Base-by-base conservation (phyloP, 2,797 vertebrate genomes). In the Melanotaenia parkinsoni region DNA sequence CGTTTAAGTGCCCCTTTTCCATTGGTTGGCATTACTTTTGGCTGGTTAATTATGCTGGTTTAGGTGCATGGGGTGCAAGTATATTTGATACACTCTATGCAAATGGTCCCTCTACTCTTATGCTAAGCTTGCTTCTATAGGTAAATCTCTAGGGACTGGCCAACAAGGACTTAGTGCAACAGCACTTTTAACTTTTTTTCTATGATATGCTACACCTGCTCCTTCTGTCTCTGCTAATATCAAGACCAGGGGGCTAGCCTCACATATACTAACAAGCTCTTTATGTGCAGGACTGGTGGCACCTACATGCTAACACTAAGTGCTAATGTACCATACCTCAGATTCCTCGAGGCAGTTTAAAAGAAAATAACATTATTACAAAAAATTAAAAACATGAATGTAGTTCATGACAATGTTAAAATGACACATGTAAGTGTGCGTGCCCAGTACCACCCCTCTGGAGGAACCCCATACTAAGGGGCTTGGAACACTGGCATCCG, bases 31-130 rank as follows among this genome's bases (percentile, higher is more conserved):
- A 88, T 93, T 86, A 89, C 82, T 84, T 95, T 94, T 93, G 94
- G 94, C 94, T 94, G 93, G 93, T 93, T 93, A 83, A 82, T 86
- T 93, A 94, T 92, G 94, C 94, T 94, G 95, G 95, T 95, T 94
- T 92, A 90, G 91, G 94, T 95, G 93, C 91, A 89, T 92, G 85
- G 90, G 86, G 88, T 91, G 88, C 82, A 85, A 83, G 86, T 88
- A 87, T 83, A 89, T 86, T 86, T 86, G 82, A 92, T 86, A 92
- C 85, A 91, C 88, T 87, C 88, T 83, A 91, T 88, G 81, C 83
- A 90, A 86, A 88, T 91, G 88, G 88, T 93, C 92, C 90, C 86
- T 88, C 91, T 94, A 93, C 82, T 59, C 68, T 88, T 88, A 86
- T 32, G 66, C 92, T 94, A 93, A 79, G 75, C 80, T 84, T 61